Percentiles rank a stretch among this genome's conserved stretches.
phyloP scores from a whole-genome alignment of 2,797 vertebrate species.

The Bucorvus abyssinicus region DNA sequence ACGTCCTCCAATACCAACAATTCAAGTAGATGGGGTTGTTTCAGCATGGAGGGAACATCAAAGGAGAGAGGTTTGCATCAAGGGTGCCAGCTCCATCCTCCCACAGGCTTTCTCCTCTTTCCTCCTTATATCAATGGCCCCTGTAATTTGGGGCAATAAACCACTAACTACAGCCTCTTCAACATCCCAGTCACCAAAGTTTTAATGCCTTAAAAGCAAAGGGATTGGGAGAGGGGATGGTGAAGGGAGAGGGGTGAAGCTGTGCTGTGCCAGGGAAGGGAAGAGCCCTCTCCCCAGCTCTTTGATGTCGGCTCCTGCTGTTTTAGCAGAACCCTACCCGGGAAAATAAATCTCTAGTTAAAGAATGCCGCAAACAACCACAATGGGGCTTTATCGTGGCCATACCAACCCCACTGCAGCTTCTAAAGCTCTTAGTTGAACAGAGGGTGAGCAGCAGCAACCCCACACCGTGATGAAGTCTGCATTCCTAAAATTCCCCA shows the following conservation, averaged over 20 bases:
- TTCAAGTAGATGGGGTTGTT: background rate
- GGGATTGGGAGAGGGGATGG: background rate
- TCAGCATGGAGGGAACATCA: background rate
- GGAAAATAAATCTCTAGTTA: constrained; percentile 55
- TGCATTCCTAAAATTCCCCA: constrained; percentile 59
- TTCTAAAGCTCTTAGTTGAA: constrained; percentile 26
- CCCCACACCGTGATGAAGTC: background rate
- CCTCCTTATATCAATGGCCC: background rate
- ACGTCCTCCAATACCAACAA: background rate
- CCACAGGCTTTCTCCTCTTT: background rate
- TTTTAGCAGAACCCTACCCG: constrained; percentile 38
- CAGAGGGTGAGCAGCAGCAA: background rate
- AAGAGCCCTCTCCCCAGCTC: background rate
- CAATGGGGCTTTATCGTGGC: constrained; percentile 21
- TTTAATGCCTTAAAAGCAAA: background rate
- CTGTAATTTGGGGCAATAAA: background rate
- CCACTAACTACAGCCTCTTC: background rate
- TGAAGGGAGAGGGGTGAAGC: background rate
- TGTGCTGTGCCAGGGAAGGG: background rate
- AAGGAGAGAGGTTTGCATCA: background rate
- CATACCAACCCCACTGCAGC: background rate
- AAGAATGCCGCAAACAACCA: constrained; percentile 56
- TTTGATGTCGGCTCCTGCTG: constrained; percentile 27
- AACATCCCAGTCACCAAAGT: background rate
- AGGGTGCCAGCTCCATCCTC: background rate